phyloP scores from a whole-genome alignment of 2,888 invertebrate species.

The Tipula helvola region DNA sequence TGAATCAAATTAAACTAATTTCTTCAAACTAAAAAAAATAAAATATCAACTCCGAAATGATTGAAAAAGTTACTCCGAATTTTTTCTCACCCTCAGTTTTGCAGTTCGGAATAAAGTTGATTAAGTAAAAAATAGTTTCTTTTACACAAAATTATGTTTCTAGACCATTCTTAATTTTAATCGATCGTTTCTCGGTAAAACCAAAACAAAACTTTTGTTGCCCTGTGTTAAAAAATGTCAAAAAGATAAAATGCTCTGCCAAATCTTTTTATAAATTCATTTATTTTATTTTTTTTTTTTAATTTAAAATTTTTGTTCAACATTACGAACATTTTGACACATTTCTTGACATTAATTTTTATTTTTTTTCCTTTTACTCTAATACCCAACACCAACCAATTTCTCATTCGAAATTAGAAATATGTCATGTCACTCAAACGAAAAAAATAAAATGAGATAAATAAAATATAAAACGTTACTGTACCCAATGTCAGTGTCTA shows the following conservation, averaged over 20 bases:
- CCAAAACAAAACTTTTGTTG: background rate
- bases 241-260: background rate
- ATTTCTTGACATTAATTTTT: background rate
- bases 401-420: background rate
- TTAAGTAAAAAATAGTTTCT: too few relatives aligned
- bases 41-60: too few relatives aligned
- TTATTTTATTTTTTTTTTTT: background rate
- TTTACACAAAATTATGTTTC: too few relatives aligned
- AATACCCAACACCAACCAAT: background rate
- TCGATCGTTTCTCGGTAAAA: background rate
- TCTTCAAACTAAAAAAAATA: too few relatives aligned
- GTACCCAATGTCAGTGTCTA: background rate
- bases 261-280: background rate
- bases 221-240: background rate
- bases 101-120: too few relatives aligned
- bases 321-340: background rate
- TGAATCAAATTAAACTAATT: too few relatives aligned
- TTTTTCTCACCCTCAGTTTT: too few relatives aligned
- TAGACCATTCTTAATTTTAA: background rate
- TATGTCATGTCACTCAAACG: background rate
- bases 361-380: background rate
- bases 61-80: too few relatives aligned
- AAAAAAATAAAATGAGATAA: background rate
- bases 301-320: background rate
- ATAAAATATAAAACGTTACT: background rate